Conservation (phyloP, 2,888 invertebrate genomes). For the Incurvaria masculella region DNA sequence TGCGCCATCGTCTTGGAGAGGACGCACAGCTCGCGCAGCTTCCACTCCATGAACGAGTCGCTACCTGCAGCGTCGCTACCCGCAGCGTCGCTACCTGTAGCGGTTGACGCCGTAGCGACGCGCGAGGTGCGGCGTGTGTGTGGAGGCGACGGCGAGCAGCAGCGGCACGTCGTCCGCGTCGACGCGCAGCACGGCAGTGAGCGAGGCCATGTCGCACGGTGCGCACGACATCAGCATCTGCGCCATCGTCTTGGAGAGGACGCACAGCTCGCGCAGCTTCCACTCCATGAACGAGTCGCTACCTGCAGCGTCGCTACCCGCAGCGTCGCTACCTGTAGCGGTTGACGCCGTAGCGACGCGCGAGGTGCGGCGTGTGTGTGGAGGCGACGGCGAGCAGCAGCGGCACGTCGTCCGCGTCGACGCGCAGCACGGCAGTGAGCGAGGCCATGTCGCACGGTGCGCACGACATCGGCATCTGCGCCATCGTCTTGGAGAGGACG, state of each 20-base stretch:
- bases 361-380: constrained; percentile 81
- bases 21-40: constrained; percentile 81
- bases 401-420: constrained; percentile 85
- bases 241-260: constrained; percentile 78
- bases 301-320: too few relatives aligned
- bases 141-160: constrained; percentile 80
- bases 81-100: too few relatives aligned
- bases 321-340: too few relatives aligned
- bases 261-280: constrained; percentile 79
- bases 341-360: constrained; percentile 75
- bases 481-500: constrained; percentile 76
- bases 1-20: constrained; percentile 81
- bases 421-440: constrained; percentile 67
- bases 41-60: constrained; percentile 70
- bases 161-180: constrained; percentile 86
- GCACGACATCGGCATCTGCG: constrained; percentile 71
- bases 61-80: too few relatives aligned
- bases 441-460: constrained; percentile 75
- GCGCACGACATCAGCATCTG: constrained; percentile 73
- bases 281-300: constrained; percentile 71
- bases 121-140: constrained; percentile 80
- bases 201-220: constrained; percentile 69
- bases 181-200: constrained; percentile 70
- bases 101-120: constrained; percentile 77
- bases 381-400: constrained; percentile 81